Evolutionary conservation across 2,888 invertebrate genomes (phyloP).

Genomic region (Acleris sparsana): DNA sequence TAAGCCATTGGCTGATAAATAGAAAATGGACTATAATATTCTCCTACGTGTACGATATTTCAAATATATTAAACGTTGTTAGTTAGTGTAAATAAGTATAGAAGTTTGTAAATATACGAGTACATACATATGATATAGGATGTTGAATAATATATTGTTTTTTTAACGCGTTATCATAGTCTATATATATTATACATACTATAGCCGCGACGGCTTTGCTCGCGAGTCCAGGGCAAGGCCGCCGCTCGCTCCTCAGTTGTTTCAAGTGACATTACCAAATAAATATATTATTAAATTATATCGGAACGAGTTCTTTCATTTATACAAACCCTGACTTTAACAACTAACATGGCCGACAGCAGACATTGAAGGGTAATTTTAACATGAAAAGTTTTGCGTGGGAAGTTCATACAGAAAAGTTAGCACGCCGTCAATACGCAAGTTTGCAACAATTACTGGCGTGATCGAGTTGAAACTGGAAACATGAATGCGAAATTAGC

Average conservation of each 20-base stretch:
- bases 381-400: conserved; percentile 30
- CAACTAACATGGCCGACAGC: conserved; percentile 14
- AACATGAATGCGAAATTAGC: conserved; percentile 32
- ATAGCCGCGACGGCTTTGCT: conserved; percentile 67
- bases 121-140: conserved; percentile 63
- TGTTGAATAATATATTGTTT: conserved; percentile 73
- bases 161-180: conserved; percentile 76
- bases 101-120: conserved; percentile 71
- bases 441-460: conserved; percentile 33
- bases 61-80: conserved; percentile 71
- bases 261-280: conserved; percentile 81
- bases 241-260: conserved; percentile 73
- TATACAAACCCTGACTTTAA: conserved; percentile 19
- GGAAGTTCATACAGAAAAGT: conserved; percentile 32
- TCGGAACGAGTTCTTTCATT: conserved; percentile 63
- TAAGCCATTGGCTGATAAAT: conserved; percentile 49
- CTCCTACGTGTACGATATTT: conserved; percentile 73
- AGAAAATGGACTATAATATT: conserved; percentile 63
- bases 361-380: conserved; percentile 13
- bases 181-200: conserved; percentile 45
- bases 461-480: conserved; percentile 33
- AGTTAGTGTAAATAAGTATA: conserved; percentile 78
- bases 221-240: conserved; percentile 72
- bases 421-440: conserved; percentile 24
- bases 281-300: conserved; percentile 81